These are phyloP conservation scores for Drosophila rufa DNA, from an alignment of 1,140 invertebrate species.

Conservation along the genomic window DNA sequence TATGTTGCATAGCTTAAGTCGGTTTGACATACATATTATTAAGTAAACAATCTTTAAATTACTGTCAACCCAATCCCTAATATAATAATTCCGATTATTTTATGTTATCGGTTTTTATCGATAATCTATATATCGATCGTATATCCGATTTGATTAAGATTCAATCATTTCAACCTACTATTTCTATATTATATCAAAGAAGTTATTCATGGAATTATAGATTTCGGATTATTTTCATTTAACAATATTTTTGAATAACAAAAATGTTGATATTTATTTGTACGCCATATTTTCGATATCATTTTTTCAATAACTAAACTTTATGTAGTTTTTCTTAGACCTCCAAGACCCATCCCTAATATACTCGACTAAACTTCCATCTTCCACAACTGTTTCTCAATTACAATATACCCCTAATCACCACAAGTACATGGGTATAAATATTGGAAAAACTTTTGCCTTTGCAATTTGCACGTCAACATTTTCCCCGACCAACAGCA, in stretches of 20 bases:
- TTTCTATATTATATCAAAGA: too few species aligned
- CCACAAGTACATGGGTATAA: not conserved
- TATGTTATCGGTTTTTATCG: not conserved
- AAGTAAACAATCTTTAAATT: too few species aligned
- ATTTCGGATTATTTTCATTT: too few species aligned
- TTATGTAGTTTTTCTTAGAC: too few species aligned
- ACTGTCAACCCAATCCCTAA: not conserved
- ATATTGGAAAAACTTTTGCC: constrained; percentile 52
- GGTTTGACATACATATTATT: too few species aligned
- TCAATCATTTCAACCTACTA: too few species aligned
- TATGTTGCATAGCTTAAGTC: not conserved
- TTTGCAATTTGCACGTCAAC: constrained; percentile 64
- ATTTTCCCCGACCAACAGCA: constrained; percentile 25
- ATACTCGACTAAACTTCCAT: too few species aligned
- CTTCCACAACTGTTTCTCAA: not conserved
- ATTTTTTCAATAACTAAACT: too few species aligned
- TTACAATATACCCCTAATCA: not conserved
- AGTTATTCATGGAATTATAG: too few species aligned
- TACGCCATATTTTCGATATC: too few species aligned
- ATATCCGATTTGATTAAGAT: too few species aligned
- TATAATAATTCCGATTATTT: not conserved
- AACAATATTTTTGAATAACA: not conserved
- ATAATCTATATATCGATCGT: not conserved
- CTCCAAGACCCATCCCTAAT: too few species aligned
- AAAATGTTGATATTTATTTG: not conserved